These are phyloP conservation scores for Drosophila dunni DNA, from an alignment of 1,140 invertebrate genomes.

Conservation along the genomic window DNA sequence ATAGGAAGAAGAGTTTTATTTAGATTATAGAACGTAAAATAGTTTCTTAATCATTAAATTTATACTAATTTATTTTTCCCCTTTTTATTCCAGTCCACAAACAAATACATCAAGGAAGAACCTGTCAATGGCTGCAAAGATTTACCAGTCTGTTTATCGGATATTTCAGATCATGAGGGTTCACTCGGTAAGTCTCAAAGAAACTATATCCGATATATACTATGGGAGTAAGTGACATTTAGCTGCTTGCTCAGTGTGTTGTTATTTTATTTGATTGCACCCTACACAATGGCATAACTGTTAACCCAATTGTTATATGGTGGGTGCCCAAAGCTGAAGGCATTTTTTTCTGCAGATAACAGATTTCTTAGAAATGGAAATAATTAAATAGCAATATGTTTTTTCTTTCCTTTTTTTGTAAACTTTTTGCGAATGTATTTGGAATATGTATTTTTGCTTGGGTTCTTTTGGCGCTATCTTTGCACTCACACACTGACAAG, in stretches of 20 bases:
- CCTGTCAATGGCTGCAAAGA: conserved; percentile 76
- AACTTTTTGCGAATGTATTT: conserved; percentile 49
- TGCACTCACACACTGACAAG: conserved; percentile 30
- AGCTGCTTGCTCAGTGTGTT: too few species aligned
- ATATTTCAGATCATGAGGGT: conserved; percentile 83
- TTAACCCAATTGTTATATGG: conserved; percentile 54
- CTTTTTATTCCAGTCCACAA: conserved; percentile 55
- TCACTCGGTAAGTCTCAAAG: conserved; percentile 70
- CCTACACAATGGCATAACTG: conserved; percentile 21
- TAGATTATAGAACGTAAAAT: too few species aligned
- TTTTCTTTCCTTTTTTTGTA: too few species aligned
- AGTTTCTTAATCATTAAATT: too few species aligned
- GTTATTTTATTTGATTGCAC: too few species aligned
- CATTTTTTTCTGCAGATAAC: conserved; percentile 57
- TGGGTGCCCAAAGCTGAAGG: conserved; percentile 33
- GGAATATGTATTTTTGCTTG: conserved; percentile 33
- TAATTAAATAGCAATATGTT: conserved; percentile 77
- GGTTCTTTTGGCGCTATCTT: conserved; percentile 52
- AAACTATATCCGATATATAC: not conserved
- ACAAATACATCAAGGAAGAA: conserved; percentile 80
- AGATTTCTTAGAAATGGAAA: conserved; percentile 67
- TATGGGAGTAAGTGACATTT: too few species aligned
- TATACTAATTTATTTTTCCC: not conserved
- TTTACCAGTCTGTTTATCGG: conserved; percentile 73
- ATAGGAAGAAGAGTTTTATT: too few species aligned